phyloP scores from a whole-genome alignment of 2,888 invertebrate genomes.

The Anaspis maculata region DNA sequence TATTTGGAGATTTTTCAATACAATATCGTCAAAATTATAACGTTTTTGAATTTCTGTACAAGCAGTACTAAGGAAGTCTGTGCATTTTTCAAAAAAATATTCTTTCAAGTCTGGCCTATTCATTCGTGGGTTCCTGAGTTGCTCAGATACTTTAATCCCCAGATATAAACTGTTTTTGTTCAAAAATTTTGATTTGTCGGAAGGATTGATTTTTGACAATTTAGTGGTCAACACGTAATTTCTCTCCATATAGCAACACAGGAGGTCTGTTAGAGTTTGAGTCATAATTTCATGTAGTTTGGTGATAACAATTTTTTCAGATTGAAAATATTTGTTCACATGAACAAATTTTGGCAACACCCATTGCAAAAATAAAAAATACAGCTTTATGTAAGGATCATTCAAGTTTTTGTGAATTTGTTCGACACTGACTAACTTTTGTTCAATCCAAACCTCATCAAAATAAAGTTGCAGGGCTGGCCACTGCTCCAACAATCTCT shows the following conservation, averaged over 20 bases:
- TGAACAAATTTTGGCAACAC: not conserved
- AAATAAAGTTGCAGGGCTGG: not conserved
- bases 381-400: not conserved
- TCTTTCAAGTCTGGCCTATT: too few species aligned
- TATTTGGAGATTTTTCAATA: not conserved
- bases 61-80: not conserved
- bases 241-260: not conserved
- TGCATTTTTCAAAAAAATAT: too few species aligned
- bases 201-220: not conserved
- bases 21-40: not conserved
- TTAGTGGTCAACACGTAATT: not conserved
- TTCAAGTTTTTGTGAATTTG: not conserved
- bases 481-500: slow-evolving; percentile 1
- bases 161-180: not conserved
- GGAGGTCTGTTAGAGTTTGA: not conserved
- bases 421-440: not conserved
- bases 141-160: not conserved
- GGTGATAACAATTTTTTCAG: not conserved
- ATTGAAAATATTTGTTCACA: not conserved
- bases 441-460: not conserved
- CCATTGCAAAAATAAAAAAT: not conserved
- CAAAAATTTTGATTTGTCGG: not conserved
- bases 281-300: not conserved
- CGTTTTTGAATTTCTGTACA: not conserved
- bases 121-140: not conserved